Evolutionary conservation across 2,113 vertebrate genomes (phyloP), one percentile per base, ranked within the genome.

Genomic region (Entelurus aequoreus): DNA sequence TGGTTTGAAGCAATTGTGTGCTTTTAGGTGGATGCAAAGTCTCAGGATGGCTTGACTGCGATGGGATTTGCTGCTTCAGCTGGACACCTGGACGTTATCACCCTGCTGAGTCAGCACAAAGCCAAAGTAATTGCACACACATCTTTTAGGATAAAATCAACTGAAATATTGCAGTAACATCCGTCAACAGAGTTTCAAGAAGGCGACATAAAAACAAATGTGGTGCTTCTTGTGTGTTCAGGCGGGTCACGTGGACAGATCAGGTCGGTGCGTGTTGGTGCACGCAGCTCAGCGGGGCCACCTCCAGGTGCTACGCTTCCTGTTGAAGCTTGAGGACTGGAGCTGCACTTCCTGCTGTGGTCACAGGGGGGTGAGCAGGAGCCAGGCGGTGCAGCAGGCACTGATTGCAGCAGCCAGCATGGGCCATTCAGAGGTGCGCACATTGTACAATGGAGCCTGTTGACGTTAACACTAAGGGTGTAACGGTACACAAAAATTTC

Each of bases 211-310:
- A 52, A 28, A 53, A 53, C 19, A 42, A 8, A 42, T 8, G 5
- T 46, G 42, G 42, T 46, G 1, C 7, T 52, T 6, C 8, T 5
- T 40, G 28, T n/a, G 47, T 2, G 0, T 42, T 66, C 67, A 95
- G 96, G 93, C 93, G 79, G 96, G 97, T 83, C 95, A 97, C 11
- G 78, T 97, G 77, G 96, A 99, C 84, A 91, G 92, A 71, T 96
- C 94, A 0, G 94, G 96, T 1, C 95, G 94, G 77, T 98, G 95
- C 36, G 94, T 94, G 1, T 77, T 98, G 79, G 96, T 98, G 16
- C 95, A 95, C 0, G 93, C 95, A 0, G 95, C 95, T 36, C 92
- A 98, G 69, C 82, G 92, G 40, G 95, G 95, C 48, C 95, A 95
- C 82, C 73, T 95, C 53, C 91, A 95, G 63, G 94, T 95, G 68